A percentile compares a stretch with the other conserved stretches of the same genome.
These are phyloP conservation scores for Brachyptera risi DNA, from an alignment of 2,888 invertebrate genomes.

Conservation along the genomic window DNA sequence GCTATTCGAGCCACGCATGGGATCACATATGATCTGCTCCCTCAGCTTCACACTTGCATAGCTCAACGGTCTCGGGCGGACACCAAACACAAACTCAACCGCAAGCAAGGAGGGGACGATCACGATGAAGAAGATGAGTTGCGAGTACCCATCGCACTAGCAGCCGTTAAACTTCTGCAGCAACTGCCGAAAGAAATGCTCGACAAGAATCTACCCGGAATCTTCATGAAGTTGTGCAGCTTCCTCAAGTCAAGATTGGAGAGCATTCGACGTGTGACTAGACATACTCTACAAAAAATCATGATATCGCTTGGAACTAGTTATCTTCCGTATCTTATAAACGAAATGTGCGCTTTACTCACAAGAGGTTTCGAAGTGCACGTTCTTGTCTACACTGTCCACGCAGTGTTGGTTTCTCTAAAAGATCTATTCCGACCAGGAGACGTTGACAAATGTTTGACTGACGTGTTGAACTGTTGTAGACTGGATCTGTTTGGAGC, in stretches of 20 bases:
- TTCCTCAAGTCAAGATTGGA: slow-evolving; percentile 86
- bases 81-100: slow-evolving; percentile 71
- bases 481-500: slow-evolving; percentile 85
- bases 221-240: slow-evolving; percentile 84
- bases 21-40: slow-evolving; percentile 68
- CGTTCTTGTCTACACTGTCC: slow-evolving; percentile 84
- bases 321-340: slow-evolving; percentile 71
- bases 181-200: slow-evolving; percentile 74
- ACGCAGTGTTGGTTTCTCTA: slow-evolving; percentile 72
- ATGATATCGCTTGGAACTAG: slow-evolving; percentile 78
- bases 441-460: slow-evolving; percentile 75
- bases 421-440: slow-evolving; percentile 64
- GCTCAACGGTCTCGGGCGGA: slow-evolving; percentile 67
- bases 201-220: slow-evolving; percentile 71
- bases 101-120: slow-evolving; percentile 60
- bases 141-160: slow-evolving; percentile 87
- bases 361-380: slow-evolving; percentile 86
- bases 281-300: slow-evolving; percentile 90
- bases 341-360: slow-evolving; percentile 74
- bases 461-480: slow-evolving; percentile 75
- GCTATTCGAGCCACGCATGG: slow-evolving; percentile 71
- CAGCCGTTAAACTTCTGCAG: slow-evolving; percentile 87
- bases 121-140: slow-evolving; percentile 89
- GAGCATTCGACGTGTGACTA: slow-evolving; percentile 77
- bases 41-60: slow-evolving; percentile 71